These are phyloP conservation scores for Portunus trituberculatus DNA, from an alignment of 1,140 invertebrate genomes.

Conservation along the genomic window DNA sequence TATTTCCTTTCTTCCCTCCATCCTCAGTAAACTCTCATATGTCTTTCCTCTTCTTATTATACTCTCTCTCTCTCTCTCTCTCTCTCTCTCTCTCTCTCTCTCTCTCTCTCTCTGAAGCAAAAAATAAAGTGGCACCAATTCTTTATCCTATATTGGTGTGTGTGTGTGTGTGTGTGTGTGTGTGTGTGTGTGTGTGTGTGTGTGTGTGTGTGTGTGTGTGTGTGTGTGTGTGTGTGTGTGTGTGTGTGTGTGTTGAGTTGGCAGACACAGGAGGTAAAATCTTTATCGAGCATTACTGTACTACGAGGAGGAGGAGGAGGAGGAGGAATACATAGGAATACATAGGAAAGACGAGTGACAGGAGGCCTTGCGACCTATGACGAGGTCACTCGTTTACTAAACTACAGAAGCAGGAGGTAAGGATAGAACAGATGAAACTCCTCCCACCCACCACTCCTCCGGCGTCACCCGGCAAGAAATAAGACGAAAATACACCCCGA, in stretches of 20 bases:
- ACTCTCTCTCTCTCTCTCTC: no score
- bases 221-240: slow-evolving; percentile 20
- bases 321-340: no score
- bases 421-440: no score
- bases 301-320: no score
- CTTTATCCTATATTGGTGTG: slow-evolving; percentile 12
- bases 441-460: no score
- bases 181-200: slow-evolving; percentile 13
- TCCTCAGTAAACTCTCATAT: background rate
- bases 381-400: no score
- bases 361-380: no score
- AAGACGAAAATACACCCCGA: no score
- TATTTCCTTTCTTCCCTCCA: background rate
- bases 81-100: background rate
- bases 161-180: background rate
- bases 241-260: background rate
- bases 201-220: slow-evolving; percentile 20
- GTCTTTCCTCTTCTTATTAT: no score
- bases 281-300: background rate
- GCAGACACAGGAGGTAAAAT: background rate
- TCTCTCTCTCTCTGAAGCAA: background rate
- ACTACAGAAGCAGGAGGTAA: no score
- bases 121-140: slow-evolving; percentile 1
- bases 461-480: no score
- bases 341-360: no score